Conservation (phyloP, 1,140 invertebrate genomes). For the Hermetia illucens region DNA sequence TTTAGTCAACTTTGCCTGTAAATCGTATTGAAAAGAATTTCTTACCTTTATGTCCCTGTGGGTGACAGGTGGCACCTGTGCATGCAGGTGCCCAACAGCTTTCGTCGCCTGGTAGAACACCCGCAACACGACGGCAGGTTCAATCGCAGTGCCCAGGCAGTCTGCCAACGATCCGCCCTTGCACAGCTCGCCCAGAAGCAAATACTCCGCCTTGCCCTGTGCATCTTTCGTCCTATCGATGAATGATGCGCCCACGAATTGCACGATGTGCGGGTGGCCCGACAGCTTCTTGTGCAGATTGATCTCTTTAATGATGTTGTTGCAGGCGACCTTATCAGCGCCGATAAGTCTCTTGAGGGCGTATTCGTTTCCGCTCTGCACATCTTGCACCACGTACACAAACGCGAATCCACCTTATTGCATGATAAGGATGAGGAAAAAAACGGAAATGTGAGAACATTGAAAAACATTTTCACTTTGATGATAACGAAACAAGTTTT, state of each 20-base stretch:
- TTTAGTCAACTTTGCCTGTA: slow-evolving; percentile 1
- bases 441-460: too few species aligned
- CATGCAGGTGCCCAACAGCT: slow-evolving; percentile 88
- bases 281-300: slow-evolving; percentile 61
- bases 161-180: slow-evolving; percentile 67
- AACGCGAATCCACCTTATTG: slow-evolving; percentile 89
- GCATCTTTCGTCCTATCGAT: slow-evolving; percentile 51
- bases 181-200: slow-evolving; percentile 58
- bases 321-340: slow-evolving; percentile 62
- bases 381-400: slow-evolving; percentile 86
- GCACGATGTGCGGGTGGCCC: slow-evolving; percentile 67
- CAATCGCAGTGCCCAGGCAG: slow-evolving; percentile 55
- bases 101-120: slow-evolving; percentile 85
- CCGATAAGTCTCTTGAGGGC: slow-evolving; percentile 76
- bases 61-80: slow-evolving; percentile 71
- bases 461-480: too few species aligned
- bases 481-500: too few species aligned
- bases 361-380: slow-evolving; percentile 73
- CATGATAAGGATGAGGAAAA: slow-evolving; percentile 28
- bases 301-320: slow-evolving; percentile 62
- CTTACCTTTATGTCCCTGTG: slow-evolving; percentile 68
- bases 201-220: slow-evolving; percentile 54
- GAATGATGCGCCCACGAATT: slow-evolving; percentile 60
- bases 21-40: too few species aligned
- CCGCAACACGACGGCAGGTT: slow-evolving; percentile 61